Conservation (phyloP, 2,888 invertebrate species). For the Dromius quadrimaculatus region DNA sequence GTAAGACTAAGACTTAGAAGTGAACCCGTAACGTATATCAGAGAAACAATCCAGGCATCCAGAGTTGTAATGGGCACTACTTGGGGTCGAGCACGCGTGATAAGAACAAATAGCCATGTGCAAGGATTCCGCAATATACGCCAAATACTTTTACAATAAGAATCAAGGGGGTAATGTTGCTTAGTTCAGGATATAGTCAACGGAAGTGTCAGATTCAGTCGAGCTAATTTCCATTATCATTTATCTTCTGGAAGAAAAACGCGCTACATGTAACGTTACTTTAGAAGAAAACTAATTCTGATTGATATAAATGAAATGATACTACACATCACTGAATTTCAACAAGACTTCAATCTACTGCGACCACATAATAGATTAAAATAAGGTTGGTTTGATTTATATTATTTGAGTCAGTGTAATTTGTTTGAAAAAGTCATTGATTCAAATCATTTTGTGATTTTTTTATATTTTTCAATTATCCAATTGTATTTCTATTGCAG, state of each 20-base stretch:
- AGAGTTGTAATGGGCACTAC: conserved; percentile 19
- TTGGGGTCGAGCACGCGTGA: conserved; percentile 15
- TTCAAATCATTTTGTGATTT: too few species aligned
- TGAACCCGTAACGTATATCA: not conserved
- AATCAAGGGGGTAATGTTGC: not conserved
- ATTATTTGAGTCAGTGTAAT: too few species aligned
- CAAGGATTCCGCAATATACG: not conserved
- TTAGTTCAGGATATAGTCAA: conserved; percentile 57
- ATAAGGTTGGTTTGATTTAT: too few species aligned
- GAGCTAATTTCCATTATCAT: conserved; percentile 66
- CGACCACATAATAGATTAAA: too few species aligned
- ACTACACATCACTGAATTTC: too few species aligned
- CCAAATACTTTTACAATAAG: not conserved
- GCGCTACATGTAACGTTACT: conserved; percentile 60
- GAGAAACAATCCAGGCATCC: conserved; percentile 2
- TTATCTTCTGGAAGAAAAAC: conserved; percentile 62
- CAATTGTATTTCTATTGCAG: too few species aligned
- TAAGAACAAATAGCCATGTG: conserved; percentile 33
- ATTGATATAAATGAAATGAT: not conserved
- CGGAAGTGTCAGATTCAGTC: conserved; percentile 58
- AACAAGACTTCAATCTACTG: too few species aligned
- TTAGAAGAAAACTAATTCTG: conserved; percentile 45
- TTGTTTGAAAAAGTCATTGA: too few species aligned
- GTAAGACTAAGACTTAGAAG: not conserved
- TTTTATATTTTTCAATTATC: too few species aligned